Conservation (phyloP, 2,113 vertebrate species). For the Tupaia chinensis region DNA sequence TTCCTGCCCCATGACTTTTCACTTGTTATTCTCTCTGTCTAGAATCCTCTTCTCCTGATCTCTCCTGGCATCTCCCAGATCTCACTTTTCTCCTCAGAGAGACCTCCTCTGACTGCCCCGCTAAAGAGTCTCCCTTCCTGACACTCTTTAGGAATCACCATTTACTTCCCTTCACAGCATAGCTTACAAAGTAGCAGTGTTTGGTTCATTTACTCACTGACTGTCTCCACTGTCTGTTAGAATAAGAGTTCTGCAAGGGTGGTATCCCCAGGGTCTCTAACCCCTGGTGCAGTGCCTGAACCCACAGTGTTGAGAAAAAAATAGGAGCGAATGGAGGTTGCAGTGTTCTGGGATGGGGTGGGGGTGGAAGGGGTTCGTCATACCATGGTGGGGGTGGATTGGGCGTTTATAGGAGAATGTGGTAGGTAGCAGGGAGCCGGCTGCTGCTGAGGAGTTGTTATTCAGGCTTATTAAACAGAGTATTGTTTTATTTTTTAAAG, state of each 20-base stretch:
- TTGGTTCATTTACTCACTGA: not conserved
- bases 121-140: not conserved
- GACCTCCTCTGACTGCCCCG: not conserved
- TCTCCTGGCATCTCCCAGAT: not conserved
- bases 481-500: not conserved
- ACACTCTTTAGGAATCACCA: not conserved
- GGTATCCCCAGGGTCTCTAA: not conserved
- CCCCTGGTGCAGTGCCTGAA: not conserved
- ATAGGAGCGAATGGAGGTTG: not conserved
- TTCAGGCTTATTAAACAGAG: not conserved
- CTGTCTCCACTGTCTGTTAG: not conserved
- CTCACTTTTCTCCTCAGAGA: not conserved
- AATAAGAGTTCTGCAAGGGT: not conserved
- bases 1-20: slow-evolving; percentile 22
- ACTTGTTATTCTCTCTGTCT: not conserved
- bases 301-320: not conserved
- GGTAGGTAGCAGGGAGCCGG: not conserved
- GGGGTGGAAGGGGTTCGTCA: not conserved
- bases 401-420: not conserved
- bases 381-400: no score
- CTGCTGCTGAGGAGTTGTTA: not conserved
- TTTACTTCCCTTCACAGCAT: not conserved
- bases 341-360: not conserved
- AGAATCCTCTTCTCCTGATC: not conserved
- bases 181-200: not conserved